A percentile compares a stretch with the other conserved stretches of the same genome.
phyloP scores from a whole-genome alignment of 2,888 invertebrate species.

The Platypus cylindrus region DNA sequence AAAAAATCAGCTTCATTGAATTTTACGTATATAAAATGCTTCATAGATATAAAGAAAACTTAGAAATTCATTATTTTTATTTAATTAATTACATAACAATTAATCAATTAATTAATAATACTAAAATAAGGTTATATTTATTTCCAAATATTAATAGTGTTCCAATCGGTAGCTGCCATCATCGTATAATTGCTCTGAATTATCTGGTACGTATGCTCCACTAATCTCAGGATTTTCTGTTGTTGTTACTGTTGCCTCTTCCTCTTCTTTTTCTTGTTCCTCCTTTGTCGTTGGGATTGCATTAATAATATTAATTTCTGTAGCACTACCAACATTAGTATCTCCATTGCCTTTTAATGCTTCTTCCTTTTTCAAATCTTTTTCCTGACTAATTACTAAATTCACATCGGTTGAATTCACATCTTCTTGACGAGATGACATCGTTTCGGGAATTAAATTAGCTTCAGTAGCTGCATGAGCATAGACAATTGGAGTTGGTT shows the following conservation, averaged over 20 bases:
- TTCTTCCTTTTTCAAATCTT: slow-evolving; percentile 4
- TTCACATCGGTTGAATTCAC: not conserved
- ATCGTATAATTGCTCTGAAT: slow-evolving; percentile 23
- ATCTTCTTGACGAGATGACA: slow-evolving; percentile 1
- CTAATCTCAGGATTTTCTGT: slow-evolving; percentile 20
- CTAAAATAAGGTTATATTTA: too few species aligned
- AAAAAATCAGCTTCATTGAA: too few species aligned
- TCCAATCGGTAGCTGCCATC: slow-evolving; percentile 27
- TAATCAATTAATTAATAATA: too few species aligned
- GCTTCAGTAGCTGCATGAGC: slow-evolving; percentile 9
- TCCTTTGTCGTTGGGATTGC: slow-evolving; percentile 8
- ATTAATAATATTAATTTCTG: too few species aligned
- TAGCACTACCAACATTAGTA: too few species aligned
- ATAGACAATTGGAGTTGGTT: slow-evolving; percentile 11
- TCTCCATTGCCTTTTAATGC: slow-evolving; percentile 9
- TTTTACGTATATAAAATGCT: too few species aligned
- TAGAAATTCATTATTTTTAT: too few species aligned
- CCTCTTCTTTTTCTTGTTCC: slow-evolving; percentile 11
- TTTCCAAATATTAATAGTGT: slow-evolving; percentile 13
- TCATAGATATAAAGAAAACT: too few species aligned
- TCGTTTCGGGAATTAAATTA: slow-evolving; percentile 4
- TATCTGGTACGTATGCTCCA: slow-evolving; percentile 25
- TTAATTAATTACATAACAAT: too few species aligned
- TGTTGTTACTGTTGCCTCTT: slow-evolving; percentile 8
- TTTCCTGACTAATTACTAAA: not conserved